phyloP scores from a whole-genome alignment of 2,113 vertebrate genomes.

The Entosphenus tridentatus region DNA sequence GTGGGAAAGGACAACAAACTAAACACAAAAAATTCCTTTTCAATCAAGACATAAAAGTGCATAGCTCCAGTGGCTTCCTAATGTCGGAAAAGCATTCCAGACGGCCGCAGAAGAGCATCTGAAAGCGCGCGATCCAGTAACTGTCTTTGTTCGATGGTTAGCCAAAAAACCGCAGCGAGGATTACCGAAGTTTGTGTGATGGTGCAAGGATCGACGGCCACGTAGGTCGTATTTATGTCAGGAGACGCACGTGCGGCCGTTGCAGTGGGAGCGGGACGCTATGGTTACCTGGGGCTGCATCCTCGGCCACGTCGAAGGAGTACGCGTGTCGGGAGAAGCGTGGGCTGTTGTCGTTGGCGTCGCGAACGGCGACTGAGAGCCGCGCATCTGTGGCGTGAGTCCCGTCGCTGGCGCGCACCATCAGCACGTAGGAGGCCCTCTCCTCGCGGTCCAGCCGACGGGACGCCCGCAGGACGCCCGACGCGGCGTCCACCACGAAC shows the following conservation, averaged over 20 bases:
- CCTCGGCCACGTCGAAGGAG: conserved; percentile 72
- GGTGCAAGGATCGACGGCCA: background rate
- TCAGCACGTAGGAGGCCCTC: conserved; percentile 63
- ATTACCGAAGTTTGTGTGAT: too few relatives aligned
- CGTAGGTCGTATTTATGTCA: background rate
- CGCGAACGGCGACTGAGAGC: conserved; percentile 75
- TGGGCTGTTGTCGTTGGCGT: conserved; percentile 79
- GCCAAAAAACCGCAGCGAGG: too few relatives aligned
- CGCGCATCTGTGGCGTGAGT: conserved; percentile 75
- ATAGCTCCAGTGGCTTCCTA: too few relatives aligned
- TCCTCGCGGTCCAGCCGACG: conserved; percentile 63
- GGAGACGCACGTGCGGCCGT: background rate
- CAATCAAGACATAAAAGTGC: too few relatives aligned
- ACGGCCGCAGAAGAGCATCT: too few relatives aligned
- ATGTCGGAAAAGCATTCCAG: too few relatives aligned
- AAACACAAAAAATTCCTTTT: too few relatives aligned
- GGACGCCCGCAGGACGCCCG: conserved; percentile 69
- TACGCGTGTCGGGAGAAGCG: conserved; percentile 59
- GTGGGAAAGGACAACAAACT: too few relatives aligned
- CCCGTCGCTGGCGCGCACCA: conserved; percentile 73
- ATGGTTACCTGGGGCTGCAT: conserved; percentile 46
- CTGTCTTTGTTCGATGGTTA: too few relatives aligned
- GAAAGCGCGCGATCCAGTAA: too few relatives aligned
- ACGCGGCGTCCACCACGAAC: conserved; percentile 74
- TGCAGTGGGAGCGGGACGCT: background rate